These are phyloP conservation scores for Pycnonotus jocosus DNA, from an alignment of 2,113 vertebrate species.

Conservation along the genomic window DNA sequence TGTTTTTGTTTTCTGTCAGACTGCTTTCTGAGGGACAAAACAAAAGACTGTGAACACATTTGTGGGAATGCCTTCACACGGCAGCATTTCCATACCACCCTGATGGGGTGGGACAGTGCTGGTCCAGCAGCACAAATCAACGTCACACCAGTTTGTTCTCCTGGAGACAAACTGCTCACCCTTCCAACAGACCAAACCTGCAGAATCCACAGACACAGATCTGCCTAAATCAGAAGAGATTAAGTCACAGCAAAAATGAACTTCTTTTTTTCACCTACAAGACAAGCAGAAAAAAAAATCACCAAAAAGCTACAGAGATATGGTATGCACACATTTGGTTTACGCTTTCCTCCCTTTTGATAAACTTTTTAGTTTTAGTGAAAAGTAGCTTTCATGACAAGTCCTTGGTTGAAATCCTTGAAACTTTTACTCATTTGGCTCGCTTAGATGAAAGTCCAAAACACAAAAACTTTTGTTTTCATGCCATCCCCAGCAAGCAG, in stretches of 20 bases:
- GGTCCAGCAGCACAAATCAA: neutral
- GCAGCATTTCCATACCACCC: neutral
- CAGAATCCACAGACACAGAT: neutral
- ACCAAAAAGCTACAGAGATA: neutral
- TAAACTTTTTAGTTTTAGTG: neutral
- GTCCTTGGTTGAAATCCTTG: neutral
- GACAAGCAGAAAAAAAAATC: neutral
- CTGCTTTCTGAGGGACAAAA: neutral
- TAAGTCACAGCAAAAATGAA: neutral
- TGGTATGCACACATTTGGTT: neutral
- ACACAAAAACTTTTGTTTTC: slow-evolving; percentile 38
- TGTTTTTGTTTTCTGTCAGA: neutral
- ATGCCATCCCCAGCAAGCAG: neutral
- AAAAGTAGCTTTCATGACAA: neutral
- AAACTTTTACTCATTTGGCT: neutral
- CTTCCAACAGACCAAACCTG: neutral
- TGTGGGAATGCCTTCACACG: neutral
- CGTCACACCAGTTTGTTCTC: accelerated
- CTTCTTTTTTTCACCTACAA: neutral
- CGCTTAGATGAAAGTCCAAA: slow-evolving; percentile 1
- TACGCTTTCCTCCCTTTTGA: neutral
- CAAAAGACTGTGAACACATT: neutral
- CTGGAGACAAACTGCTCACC: neutral
- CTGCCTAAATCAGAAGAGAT: neutral
- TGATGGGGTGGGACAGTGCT: accelerated